Evolutionary conservation across 2,113 vertebrate species (phyloP).

Genomic region (Calidris pugnax): DNA sequence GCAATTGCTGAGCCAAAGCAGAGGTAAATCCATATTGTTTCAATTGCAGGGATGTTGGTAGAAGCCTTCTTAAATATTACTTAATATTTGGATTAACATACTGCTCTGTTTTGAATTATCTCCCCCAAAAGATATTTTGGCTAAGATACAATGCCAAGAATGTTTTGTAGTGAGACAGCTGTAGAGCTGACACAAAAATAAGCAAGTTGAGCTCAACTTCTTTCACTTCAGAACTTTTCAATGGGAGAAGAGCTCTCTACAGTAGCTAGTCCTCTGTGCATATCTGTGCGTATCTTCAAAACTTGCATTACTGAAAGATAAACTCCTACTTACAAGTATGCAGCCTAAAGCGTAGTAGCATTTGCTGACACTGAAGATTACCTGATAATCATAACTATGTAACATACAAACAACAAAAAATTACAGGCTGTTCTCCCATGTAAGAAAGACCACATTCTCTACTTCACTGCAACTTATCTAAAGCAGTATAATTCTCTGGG

Average conservation of each 20-base stretch:
- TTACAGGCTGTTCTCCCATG: not conserved
- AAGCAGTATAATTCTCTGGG: not conserved
- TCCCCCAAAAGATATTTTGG: not conserved
- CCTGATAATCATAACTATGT: slow-evolving; percentile 11
- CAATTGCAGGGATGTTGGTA: not conserved
- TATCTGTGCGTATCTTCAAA: not conserved
- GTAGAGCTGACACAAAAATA: not conserved
- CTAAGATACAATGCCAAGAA: not conserved
- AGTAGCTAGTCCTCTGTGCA: not conserved
- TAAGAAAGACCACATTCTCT: not conserved
- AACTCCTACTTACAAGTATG: not conserved
- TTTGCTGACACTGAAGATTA: not conserved
- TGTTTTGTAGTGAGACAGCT: not conserved
- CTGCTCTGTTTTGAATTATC: not conserved
- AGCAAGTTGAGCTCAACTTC: not conserved
- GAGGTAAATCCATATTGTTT: not conserved
- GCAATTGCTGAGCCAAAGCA: not conserved
- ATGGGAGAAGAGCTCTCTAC: not conserved
- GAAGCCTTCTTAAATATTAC: not conserved
- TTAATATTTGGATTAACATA: not conserved
- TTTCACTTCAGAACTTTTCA: not conserved
- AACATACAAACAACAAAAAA: not conserved
- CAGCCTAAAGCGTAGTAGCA: not conserved
- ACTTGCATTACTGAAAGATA: not conserved
- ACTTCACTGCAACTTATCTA: not conserved